phyloP scores from a whole-genome alignment of 2,888 invertebrate genomes.

The Pyrrhosoma nymphula region DNA sequence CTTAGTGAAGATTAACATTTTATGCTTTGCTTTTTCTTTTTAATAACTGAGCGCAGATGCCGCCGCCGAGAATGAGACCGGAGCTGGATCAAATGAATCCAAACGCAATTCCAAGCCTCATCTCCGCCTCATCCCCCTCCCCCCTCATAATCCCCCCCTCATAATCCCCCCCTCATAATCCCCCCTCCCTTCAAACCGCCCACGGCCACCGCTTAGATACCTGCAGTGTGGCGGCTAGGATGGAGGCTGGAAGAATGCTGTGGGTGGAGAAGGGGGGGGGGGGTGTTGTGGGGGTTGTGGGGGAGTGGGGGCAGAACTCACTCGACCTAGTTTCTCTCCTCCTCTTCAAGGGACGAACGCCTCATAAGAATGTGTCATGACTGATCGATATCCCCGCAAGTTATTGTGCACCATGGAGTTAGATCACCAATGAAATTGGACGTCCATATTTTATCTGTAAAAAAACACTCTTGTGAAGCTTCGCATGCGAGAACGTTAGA shows the following conservation, averaged over 20 bases:
- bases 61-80: background rate
- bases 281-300: background rate
- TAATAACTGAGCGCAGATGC: background rate
- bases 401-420: background rate
- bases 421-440: background rate
- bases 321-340: conserved; percentile 7
- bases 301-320: background rate
- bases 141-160: background rate
- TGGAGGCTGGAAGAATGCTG: too few relatives aligned
- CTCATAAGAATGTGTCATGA: background rate
- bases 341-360: background rate
- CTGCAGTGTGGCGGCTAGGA: background rate
- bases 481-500: too few relatives aligned
- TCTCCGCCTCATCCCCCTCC: background rate
- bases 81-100: background rate
- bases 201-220: background rate
- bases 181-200: background rate
- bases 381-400: conserved; percentile 25
- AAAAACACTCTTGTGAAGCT: too few relatives aligned
- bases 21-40: background rate
- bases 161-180: background rate
- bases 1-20: background rate
- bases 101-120: background rate
- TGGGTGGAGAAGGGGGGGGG: background rate
- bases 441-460: background rate